A percentile compares a stretch with the other conserved stretches of the same genome.
Evolutionary conservation across 1,140 invertebrate species (phyloP).

Genomic region (Bacillus rossius): DNA sequence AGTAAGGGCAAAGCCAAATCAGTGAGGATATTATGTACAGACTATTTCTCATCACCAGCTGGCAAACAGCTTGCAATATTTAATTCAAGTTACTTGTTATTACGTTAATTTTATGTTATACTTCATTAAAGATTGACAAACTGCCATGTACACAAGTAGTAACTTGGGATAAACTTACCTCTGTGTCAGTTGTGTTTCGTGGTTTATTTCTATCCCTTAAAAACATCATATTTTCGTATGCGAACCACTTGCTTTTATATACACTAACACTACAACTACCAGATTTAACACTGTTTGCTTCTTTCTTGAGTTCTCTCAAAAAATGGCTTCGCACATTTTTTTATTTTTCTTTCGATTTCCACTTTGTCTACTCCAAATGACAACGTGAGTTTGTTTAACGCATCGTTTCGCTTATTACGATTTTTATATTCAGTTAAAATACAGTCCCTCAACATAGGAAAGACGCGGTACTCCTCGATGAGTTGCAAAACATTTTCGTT

Average conservation of each 20-base stretch:
- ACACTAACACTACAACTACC: conserved; percentile 16
- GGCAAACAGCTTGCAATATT: background rate
- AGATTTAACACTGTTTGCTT: conserved; percentile 20
- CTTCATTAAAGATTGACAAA: background rate
- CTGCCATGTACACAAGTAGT: background rate
- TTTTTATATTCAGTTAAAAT: conserved; percentile 14
- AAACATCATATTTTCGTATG: conserved; percentile 17
- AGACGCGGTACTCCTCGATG: conserved; percentile 17
- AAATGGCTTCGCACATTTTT: conserved; percentile 23
- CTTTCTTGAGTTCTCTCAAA: conserved; percentile 23
- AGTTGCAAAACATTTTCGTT: conserved; percentile 8
- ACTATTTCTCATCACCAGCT: conserved; percentile 20
- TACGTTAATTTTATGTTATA: background rate
- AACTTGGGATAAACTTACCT: conserved; percentile 1
- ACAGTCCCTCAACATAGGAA: conserved; percentile 14
- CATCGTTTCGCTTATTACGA: conserved; percentile 18
- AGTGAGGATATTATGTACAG: conserved; percentile 23
- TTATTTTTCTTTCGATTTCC: conserved; percentile 23
- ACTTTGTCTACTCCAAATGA: conserved; percentile 19
- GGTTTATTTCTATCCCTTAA: conserved; percentile 8
- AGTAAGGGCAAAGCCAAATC: conserved; percentile 15
- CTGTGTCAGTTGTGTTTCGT: background rate
- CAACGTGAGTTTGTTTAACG: conserved; percentile 17
- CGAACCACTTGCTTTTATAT: conserved; percentile 24
- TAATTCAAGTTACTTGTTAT: background rate